phyloP scores from a whole-genome alignment of 2,888 invertebrate genomes.

The Oscheius sp. region DNA sequence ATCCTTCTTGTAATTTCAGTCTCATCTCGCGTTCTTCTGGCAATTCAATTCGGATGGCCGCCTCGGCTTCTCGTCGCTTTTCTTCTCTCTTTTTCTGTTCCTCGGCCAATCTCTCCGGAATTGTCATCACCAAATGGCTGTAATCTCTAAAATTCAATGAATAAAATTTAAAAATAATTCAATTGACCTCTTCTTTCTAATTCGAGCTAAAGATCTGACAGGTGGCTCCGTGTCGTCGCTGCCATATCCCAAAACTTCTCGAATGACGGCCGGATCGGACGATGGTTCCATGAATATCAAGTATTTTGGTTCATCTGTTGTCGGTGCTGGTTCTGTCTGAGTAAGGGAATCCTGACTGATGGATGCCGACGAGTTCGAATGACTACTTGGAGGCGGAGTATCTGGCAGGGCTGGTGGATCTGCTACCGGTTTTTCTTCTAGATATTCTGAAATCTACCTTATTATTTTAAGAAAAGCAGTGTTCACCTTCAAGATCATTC shows the following conservation, averaged over 20 bases:
- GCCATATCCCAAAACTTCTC: constrained; percentile 5
- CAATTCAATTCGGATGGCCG: background rate
- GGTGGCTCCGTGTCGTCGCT: background rate
- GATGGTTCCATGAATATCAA: background rate
- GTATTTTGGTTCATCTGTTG: background rate
- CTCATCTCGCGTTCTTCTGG: background rate
- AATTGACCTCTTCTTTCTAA: background rate
- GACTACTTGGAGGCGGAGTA: background rate
- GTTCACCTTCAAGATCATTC: background rate
- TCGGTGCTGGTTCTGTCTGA: too few species aligned
- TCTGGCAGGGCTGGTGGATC: background rate
- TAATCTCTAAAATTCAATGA: constrained; percentile 1
- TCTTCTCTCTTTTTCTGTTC: constrained; percentile 12
- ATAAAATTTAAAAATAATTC: background rate
- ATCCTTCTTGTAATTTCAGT: too few species aligned
- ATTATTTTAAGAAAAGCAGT: background rate
- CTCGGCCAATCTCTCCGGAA: constrained; percentile 3
- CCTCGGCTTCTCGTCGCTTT: background rate
- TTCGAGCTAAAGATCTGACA: background rate
- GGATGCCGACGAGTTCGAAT: background rate
- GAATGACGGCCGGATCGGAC: background rate
- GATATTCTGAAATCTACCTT: background rate
- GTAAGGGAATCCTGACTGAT: background rate
- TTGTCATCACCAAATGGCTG: constrained; percentile 19
- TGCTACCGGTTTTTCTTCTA: background rate